phyloP scores from a whole-genome alignment of 2,888 invertebrate genomes.

The Ochlodes sylvanus region DNA sequence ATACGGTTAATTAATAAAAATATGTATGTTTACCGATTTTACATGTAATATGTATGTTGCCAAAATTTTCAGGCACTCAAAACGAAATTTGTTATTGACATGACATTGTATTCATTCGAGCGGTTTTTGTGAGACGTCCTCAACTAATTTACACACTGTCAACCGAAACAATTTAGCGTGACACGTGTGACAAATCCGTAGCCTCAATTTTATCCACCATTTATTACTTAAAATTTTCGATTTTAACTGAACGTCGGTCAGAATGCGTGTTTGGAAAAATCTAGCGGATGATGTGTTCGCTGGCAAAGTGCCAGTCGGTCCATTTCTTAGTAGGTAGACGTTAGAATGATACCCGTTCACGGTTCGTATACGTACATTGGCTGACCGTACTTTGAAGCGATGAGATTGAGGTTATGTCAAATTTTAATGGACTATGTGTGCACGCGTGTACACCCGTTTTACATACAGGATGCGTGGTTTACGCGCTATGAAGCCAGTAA shows the following conservation, averaged over 20 bases:
- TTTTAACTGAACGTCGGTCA: constrained; percentile 55
- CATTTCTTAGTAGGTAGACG: constrained; percentile 72
- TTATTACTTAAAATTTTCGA: constrained; percentile 56
- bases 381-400: constrained; percentile 75
- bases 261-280: constrained; percentile 62
- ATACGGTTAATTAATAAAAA: constrained; percentile 44
- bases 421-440: constrained; percentile 54
- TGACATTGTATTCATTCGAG: constrained; percentile 48
- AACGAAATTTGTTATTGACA: constrained; percentile 53
- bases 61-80: constrained; percentile 27
- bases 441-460: constrained; percentile 49
- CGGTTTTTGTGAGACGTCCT: constrained; percentile 59
- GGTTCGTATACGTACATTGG: constrained; percentile 69
- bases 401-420: constrained; percentile 69
- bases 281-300: constrained; percentile 50
- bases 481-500: constrained; percentile 72
- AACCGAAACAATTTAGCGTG: constrained; percentile 69
- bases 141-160: constrained; percentile 70
- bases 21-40: not conserved
- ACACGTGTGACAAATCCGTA: constrained; percentile 71
- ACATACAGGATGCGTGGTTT: constrained; percentile 69
- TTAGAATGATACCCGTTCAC: constrained; percentile 76
- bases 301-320: constrained; percentile 75
- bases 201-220: constrained; percentile 68
- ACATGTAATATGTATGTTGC: not conserved